Base-by-base conservation (phyloP, 2,797 vertebrate genomes). In the Syngnathus acus region DNA sequence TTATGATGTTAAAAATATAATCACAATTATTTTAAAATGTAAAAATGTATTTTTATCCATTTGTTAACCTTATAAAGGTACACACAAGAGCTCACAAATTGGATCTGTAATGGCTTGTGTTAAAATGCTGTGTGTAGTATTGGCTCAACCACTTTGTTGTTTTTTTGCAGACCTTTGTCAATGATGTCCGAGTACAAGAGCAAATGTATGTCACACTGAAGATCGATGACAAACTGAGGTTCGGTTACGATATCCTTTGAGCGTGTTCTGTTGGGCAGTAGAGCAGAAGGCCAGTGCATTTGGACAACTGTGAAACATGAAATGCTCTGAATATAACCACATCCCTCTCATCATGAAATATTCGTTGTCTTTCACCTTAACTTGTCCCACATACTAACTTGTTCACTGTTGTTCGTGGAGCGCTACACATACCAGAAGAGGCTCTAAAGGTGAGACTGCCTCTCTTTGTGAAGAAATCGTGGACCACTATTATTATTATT, bases 201-300 rank as follows among this genome's bases (percentile, higher is more conserved):
- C 96, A 98, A 82, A 94, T 92, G 53, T 98, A 98, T 7, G 93
- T 95, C 79, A 98, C 94, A 0, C 87, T 98, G 87, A 95, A 96
- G 84, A 92, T 91, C 65, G 95, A 95, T 68, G 96, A 98, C 90
- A 98, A 96, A 80, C 69, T 98, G 82, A 93, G 96, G 92, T 98
- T 98, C 89, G 96, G 96, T 82, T 98, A 98, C 84, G 95, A 98
- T 98, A 98, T 98, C 96, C 95, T 98, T 96, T 85, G 32, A 71
- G 58, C 62, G 3, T 66, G 51, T 9, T 38, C n/a, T 58, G 43
- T 77, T 21, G 11, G 23, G 59, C 51, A 11, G 21, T 19, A 4
- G 45, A 32, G 62, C 55, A 67, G 54, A 74, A 73, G 74, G 73
- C 70, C 69, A 68, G 50, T 62, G 65, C 39, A 43, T 66, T 58